Conservation (phyloP, 1,140 invertebrate species). For the Drosophila nannoptera region DNA sequence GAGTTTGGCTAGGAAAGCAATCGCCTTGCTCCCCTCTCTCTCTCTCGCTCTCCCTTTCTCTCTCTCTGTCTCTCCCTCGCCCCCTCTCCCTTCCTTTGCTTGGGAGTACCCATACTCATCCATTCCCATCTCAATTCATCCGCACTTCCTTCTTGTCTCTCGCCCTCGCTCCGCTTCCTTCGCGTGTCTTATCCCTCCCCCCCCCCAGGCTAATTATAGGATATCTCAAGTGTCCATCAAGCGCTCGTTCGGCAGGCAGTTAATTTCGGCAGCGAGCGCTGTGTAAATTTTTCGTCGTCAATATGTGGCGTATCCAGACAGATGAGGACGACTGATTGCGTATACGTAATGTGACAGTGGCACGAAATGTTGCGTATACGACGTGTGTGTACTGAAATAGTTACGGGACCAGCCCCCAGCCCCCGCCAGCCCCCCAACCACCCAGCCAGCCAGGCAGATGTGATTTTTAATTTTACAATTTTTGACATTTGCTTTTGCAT, state of each 20-base stretch:
- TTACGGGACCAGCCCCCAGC: no score
- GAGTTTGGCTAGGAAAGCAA: no score
- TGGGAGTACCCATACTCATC: no score
- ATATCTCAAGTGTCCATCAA: not conserved
- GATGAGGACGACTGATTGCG: constrained; percentile 63
- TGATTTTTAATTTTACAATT: constrained; percentile 77
- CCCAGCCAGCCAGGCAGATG: constrained; percentile 39
- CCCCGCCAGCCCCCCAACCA: not conserved
- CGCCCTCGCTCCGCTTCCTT: not conserved
- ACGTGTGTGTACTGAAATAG: constrained; percentile 46
- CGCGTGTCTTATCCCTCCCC: not conserved
- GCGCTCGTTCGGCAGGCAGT: not conserved
- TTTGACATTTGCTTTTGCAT: constrained; percentile 76
- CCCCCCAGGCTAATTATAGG: not conserved
- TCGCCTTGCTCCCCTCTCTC: no score
- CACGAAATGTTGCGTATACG: constrained; percentile 65
- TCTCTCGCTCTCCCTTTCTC: no score
- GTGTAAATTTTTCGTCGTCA: constrained; percentile 47
- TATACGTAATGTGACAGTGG: constrained; percentile 74
- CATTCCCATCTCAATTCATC: no score
- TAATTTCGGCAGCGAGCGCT: constrained; percentile 21
- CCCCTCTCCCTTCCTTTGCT: no score
- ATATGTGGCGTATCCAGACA: constrained; percentile 49
- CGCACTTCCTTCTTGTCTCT: not conserved
- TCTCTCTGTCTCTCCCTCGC: no score